phyloP scores from a whole-genome alignment of 1,140 invertebrate species.

The Fopius arisanus region DNA sequence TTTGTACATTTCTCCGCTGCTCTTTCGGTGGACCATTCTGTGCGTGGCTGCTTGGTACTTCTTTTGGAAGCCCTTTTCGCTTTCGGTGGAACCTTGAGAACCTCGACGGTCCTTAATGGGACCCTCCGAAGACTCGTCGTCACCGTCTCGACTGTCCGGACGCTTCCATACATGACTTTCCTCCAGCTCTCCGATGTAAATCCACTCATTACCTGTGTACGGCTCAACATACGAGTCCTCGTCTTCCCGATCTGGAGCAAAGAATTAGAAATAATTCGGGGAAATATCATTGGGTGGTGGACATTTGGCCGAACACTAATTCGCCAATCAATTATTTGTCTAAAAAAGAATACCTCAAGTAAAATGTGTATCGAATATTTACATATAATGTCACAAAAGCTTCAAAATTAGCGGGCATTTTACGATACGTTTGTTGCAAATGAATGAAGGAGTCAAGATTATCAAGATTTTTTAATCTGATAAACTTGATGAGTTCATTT shows the following conservation, averaged over 20 bases:
- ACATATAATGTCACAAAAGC: too few species aligned
- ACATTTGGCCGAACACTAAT: too few species aligned
- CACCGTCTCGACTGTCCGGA: conserved; percentile 62
- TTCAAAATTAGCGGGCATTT: too few species aligned
- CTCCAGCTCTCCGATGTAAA: conserved; percentile 78
- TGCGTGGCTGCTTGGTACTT: conserved; percentile 88
- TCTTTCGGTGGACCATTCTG: conserved; percentile 88
- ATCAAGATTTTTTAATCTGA: too few species aligned
- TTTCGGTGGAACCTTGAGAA: conserved; percentile 79
- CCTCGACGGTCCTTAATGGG: conserved; percentile 63
- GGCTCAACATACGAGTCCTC: conserved; percentile 76
- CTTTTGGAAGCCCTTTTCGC: conserved; percentile 85
- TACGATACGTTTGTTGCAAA: too few species aligned
- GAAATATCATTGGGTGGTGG: too few species aligned
- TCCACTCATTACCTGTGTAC: conserved; percentile 76
- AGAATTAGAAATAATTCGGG: background rate
- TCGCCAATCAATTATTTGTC: too few species aligned
- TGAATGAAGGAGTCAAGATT: too few species aligned
- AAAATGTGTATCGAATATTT: too few species aligned
- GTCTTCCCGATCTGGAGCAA: conserved; percentile 66
- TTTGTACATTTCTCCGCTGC: conserved; percentile 90
- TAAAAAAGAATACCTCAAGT: too few species aligned
- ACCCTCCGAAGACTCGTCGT: conserved; percentile 55
- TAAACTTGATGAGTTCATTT: too few species aligned
- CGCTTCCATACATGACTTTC: conserved; percentile 75